These are phyloP conservation scores for Lathamus discolor DNA, from an alignment of 2,113 vertebrate species.

Conservation along the genomic window DNA sequence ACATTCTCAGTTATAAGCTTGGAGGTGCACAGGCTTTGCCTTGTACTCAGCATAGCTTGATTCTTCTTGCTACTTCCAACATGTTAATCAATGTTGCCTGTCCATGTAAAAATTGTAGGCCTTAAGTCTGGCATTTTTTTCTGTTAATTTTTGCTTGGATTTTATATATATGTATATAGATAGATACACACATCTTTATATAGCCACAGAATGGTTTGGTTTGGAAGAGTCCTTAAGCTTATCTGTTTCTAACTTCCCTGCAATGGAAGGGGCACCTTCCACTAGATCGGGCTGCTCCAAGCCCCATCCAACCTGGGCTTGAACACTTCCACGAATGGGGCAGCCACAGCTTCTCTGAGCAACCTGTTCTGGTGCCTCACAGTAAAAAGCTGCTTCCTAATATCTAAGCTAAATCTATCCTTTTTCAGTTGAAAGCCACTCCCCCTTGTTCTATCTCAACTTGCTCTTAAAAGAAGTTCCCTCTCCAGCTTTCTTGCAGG, in stretches of 20 bases:
- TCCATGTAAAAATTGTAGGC: background rate
- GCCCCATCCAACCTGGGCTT: background rate
- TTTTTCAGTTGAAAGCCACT: background rate
- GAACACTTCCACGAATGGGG: background rate
- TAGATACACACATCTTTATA: background rate
- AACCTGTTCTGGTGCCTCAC: background rate
- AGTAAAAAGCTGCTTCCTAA: background rate
- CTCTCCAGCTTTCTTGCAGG: background rate
- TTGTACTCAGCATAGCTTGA: background rate
- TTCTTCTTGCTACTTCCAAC: too few species aligned
- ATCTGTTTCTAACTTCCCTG: background rate
- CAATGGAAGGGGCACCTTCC: background rate
- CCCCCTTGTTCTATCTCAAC: background rate
- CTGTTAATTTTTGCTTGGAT: background rate
- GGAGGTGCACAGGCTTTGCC: background rate
- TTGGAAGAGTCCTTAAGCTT: background rate
- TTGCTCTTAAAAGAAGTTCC: background rate
- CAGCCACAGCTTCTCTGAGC: background rate
- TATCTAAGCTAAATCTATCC: background rate
- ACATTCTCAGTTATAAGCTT: accelerated
- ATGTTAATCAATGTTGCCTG: background rate
- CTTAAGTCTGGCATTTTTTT: background rate
- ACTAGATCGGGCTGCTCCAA: background rate
- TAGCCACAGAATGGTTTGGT: background rate
- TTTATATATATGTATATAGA: background rate